Conservation (phyloP, 2,113 vertebrate genomes). For the Epinephelus fuscoguttatus region DNA sequence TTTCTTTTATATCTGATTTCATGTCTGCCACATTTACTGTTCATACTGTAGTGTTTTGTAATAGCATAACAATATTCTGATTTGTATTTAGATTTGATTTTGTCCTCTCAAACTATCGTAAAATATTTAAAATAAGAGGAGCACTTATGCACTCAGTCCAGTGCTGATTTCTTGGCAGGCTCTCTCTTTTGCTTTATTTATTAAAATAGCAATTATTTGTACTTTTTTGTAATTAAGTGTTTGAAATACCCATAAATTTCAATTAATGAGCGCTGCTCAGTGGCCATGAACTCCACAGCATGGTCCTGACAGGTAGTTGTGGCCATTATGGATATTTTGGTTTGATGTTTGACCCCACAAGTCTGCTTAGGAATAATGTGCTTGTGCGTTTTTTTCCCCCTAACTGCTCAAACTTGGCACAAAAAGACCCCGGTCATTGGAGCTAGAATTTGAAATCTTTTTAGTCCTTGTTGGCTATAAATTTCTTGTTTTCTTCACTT, state of each 20-base stretch:
- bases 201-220: conserved; percentile 61
- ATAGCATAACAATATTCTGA: background rate
- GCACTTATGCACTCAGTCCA: conserved; percentile 25
- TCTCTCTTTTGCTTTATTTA: conserved; percentile 53
- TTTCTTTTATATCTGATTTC: background rate
- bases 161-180: conserved; percentile 13
- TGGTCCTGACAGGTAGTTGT: conserved; percentile 49
- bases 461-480: conserved; percentile 36
- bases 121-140: background rate
- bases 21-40: background rate
- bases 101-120: background rate
- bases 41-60: background rate
- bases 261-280: conserved; percentile 53
- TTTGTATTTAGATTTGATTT: background rate
- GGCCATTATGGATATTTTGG: conserved; percentile 40
- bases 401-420: too few relatives aligned
- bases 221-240: conserved; percentile 29
- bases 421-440: background rate
- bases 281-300: conserved; percentile 45
- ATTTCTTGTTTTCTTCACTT: conserved; percentile 53
- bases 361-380: conserved; percentile 18
- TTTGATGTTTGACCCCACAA: conserved; percentile 46
- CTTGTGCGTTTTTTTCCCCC: too few relatives aligned
- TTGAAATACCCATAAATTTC: conserved; percentile 57
- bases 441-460: conserved; percentile 14